These are phyloP conservation scores for Drosophila gunungcola DNA, from an alignment of 1,140 invertebrate species.

Conservation along the genomic window DNA sequence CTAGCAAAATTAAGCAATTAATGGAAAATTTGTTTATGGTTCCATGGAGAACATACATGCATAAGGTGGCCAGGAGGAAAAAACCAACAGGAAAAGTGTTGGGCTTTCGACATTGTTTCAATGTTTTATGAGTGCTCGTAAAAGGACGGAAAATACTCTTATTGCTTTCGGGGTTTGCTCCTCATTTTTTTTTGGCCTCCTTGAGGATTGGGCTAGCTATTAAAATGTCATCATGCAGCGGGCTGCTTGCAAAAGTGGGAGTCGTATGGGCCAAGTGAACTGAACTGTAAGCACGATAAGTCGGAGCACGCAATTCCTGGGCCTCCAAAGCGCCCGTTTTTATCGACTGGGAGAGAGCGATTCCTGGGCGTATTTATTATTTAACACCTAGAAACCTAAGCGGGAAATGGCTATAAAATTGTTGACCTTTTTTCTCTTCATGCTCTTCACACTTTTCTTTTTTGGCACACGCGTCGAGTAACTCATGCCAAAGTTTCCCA, in stretches of 20 bases:
- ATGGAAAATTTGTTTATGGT: constrained; percentile 62
- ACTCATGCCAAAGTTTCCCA: constrained; percentile 12
- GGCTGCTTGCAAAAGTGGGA: background rate
- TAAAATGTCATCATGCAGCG: constrained; percentile 72
- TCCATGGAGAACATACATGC: constrained; percentile 15
- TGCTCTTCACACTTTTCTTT: constrained; percentile 9
- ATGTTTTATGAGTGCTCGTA: constrained; percentile 64
- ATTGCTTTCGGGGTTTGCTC: constrained; percentile 40
- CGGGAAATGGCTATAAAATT: constrained; percentile 74
- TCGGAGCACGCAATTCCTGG: constrained; percentile 56
- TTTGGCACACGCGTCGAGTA: constrained; percentile 51
- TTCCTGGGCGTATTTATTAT: constrained; percentile 74
- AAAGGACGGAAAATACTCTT: constrained; percentile 71
- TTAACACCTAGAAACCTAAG: constrained; percentile 74
- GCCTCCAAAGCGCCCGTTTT: constrained; percentile 49
- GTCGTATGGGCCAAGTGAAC: constrained; percentile 23
- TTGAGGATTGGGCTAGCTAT: constrained; percentile 59
- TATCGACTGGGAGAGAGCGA: constrained; percentile 58
- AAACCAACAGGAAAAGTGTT: constrained; percentile 38
- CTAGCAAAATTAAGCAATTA: constrained; percentile 67
- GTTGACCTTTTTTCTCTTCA: constrained; percentile 63
- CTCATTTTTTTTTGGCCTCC: background rate
- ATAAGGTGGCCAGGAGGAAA: constrained; percentile 6
- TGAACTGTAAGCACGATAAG: constrained; percentile 54
- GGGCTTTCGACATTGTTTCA: constrained; percentile 70